Evolutionary conservation across 2,113 vertebrate species (phyloP).

Genomic region (Cairina moschata): DNA sequence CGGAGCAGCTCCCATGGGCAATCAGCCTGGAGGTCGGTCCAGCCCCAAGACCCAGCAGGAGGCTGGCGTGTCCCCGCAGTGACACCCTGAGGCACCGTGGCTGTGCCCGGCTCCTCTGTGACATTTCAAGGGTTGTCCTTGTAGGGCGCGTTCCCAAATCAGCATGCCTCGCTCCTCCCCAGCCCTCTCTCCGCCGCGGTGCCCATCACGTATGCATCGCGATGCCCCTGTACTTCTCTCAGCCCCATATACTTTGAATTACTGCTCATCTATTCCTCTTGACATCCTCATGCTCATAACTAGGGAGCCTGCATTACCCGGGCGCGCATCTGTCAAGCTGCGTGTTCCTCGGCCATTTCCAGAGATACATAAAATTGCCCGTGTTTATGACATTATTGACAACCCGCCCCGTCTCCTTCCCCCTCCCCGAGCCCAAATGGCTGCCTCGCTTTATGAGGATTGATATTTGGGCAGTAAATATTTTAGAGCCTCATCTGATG

Average conservation of each 20-base stretch:
- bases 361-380: constrained; percentile 70
- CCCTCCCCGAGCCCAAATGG: constrained; percentile 32
- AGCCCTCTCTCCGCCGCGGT: neutral
- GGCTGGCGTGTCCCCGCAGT: neutral
- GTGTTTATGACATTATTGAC: constrained; percentile 69
- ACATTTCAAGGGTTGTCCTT: neutral
- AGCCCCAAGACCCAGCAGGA: neutral
- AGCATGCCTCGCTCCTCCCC: neutral
- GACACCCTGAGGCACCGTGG: fast-evolving
- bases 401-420: neutral
- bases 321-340: constrained; percentile 69
- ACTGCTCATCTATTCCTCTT: constrained; percentile 68
- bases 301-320: constrained; percentile 54
- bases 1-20: neutral
- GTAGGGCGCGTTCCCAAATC: neutral
- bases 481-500: constrained; percentile 67
- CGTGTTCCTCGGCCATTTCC: constrained; percentile 65
- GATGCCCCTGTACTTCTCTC: constrained; percentile 16
- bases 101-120: fast-evolving
- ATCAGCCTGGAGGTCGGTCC: neutral
- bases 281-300: constrained; percentile 67
- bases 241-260: constrained; percentile 61
- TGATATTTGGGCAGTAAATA: constrained; percentile 74
- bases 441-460: constrained; percentile 67
- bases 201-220: neutral